These are phyloP conservation scores for Sebastes goodei DNA, from an alignment of 2,797 vertebrate genomes.

Conservation along the genomic window DNA sequence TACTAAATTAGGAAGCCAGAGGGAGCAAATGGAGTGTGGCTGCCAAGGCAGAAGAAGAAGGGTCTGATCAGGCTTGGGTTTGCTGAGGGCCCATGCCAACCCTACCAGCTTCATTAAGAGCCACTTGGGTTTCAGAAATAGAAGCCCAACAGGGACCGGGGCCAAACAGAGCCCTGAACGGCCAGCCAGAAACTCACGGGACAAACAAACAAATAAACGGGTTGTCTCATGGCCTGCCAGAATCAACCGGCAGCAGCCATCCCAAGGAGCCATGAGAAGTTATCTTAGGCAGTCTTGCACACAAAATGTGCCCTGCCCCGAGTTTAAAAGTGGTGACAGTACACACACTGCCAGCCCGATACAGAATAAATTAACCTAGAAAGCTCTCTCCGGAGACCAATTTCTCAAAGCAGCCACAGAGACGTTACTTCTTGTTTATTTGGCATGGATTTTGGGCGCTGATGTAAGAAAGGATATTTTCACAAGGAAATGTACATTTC, in stretches of 20 bases:
- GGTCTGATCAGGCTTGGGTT: slow-evolving; percentile 84
- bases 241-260: slow-evolving; percentile 79
- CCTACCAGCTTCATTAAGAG: slow-evolving; percentile 82
- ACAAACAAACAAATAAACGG: slow-evolving; percentile 85
- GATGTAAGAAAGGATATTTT: slow-evolving; percentile 76
- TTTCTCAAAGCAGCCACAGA: slow-evolving; percentile 77
- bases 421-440: slow-evolving; percentile 73
- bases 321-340: slow-evolving; percentile 76
- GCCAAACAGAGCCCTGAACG: slow-evolving; percentile 78
- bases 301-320: slow-evolving; percentile 69
- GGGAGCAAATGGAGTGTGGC: slow-evolving; percentile 82
- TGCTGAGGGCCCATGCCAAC: slow-evolving; percentile 82
- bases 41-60: slow-evolving; percentile 87
- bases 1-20: slow-evolving; percentile 97
- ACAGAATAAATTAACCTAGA: slow-evolving; percentile 80
- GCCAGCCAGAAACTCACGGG: slow-evolving; percentile 80
- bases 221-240: slow-evolving; percentile 79
- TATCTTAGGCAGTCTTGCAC: slow-evolving; percentile 76
- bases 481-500: slow-evolving; percentile 79
- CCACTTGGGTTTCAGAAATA: slow-evolving; percentile 84
- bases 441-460: slow-evolving; percentile 59
- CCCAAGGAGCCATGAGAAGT: slow-evolving; percentile 79
- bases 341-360: slow-evolving; percentile 57
- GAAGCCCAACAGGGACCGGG: slow-evolving; percentile 77
- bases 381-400: slow-evolving; percentile 75